phyloP scores from a whole-genome alignment of 2,797 vertebrate species.

The Acrossocheilus fasciatus region DNA sequence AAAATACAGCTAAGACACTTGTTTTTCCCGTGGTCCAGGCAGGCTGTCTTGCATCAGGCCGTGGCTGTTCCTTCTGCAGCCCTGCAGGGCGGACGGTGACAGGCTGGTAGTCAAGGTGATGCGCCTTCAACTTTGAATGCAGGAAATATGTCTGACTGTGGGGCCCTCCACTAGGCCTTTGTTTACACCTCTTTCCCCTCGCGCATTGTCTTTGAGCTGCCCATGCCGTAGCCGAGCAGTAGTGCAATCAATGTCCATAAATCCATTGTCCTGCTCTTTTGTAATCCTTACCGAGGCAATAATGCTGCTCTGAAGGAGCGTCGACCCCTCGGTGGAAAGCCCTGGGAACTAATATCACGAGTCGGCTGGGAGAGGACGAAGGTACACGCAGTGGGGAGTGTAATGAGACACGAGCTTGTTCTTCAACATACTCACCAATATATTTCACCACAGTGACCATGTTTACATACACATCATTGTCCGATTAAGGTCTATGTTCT shows the following conservation, averaged over 20 bases:
- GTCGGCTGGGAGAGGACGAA: conserved; percentile 23
- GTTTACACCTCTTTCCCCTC: conserved; percentile 52
- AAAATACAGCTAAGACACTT: conserved; percentile 24
- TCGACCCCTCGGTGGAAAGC: conserved; percentile 34
- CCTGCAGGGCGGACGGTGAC: conserved; percentile 50
- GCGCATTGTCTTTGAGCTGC: conserved; percentile 12
- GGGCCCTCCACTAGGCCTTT: conserved; percentile 49
- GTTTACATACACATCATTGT: neutral
- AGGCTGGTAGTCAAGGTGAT: conserved; percentile 62
- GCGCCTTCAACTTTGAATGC: conserved; percentile 42
- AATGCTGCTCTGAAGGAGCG: conserved; percentile 52
- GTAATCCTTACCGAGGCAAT: conserved; percentile 61
- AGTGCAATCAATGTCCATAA: conserved; percentile 65
- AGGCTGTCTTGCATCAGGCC: conserved; percentile 33
- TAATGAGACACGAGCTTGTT: conserved; percentile 1
- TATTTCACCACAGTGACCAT: neutral
- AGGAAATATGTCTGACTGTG: conserved; percentile 56
- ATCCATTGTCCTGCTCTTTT: conserved; percentile 62
- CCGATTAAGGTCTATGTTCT: neutral
- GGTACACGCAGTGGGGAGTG: conserved; percentile 6
- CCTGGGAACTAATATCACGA: conserved; percentile 46
- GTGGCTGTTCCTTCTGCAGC: neutral
- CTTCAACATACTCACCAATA: neutral
- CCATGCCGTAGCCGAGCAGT: conserved; percentile 42
- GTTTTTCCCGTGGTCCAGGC: conserved; percentile 23